A percentile compares a stretch with the other conserved stretches of the same genome.
These are phyloP conservation scores for Acronicta leporina DNA, from an alignment of 2,888 invertebrate species.

Conservation along the genomic window DNA sequence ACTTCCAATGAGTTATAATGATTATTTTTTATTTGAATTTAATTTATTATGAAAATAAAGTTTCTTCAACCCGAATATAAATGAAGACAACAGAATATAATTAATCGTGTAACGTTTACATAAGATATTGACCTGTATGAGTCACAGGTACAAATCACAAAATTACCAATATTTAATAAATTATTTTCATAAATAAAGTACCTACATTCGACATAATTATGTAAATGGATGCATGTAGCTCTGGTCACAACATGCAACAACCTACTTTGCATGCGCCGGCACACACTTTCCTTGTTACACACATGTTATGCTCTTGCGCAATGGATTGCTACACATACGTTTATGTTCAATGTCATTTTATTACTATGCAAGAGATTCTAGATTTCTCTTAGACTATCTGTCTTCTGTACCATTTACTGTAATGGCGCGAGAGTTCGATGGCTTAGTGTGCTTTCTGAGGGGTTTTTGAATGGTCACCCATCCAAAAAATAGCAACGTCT, in stretches of 20 bases:
- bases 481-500: too few relatives aligned
- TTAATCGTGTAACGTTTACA: neutral
- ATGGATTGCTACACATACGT: too few relatives aligned
- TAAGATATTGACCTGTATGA: neutral
- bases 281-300: conserved; percentile 9
- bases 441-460: too few relatives aligned
- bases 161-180: conserved; percentile 3
- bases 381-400: too few relatives aligned
- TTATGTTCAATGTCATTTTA: neutral
- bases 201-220: conserved; percentile 15
- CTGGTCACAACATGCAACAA: conserved; percentile 8
- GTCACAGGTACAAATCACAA: conserved; percentile 2
- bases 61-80: neutral
- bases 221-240: conserved; percentile 18
- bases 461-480: too few relatives aligned
- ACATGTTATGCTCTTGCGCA: conserved; percentile 2
- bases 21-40: too few relatives aligned
- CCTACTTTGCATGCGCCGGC: conserved; percentile 31
- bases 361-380: neutral
- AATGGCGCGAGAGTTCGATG: too few relatives aligned
- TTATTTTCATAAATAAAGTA: conserved; percentile 15
- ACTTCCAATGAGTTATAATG: too few relatives aligned
- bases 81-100: neutral
- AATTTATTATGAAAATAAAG: too few relatives aligned
- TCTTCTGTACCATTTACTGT: too few relatives aligned